These are phyloP conservation scores for Aviceda subcristata DNA, from an alignment of 2,113 vertebrate genomes.

Conservation along the genomic window DNA sequence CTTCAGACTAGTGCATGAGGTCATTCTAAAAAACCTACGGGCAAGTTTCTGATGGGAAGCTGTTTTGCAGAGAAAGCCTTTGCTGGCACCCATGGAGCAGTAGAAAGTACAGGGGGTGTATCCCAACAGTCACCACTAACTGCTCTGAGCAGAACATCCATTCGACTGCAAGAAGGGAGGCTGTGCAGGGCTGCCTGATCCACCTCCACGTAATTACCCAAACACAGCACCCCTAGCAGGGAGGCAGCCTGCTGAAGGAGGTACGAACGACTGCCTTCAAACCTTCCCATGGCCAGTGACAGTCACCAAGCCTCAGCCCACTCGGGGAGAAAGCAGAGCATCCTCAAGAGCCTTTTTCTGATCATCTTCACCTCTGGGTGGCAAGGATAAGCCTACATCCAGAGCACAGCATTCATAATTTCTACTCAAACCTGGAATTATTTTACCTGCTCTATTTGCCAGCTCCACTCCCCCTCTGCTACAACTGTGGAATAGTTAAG, in stretches of 20 bases:
- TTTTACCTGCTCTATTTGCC: background rate
- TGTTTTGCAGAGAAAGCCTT: background rate
- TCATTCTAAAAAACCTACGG: background rate
- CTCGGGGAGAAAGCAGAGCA: background rate
- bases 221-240: background rate
- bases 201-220: background rate
- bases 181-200: background rate
- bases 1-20: background rate
- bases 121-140: background rate
- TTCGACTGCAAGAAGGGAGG: background rate
- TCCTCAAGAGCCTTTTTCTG: background rate
- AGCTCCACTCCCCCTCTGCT: background rate
- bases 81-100: background rate
- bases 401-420: background rate
- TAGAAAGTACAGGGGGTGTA: background rate
- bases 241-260: background rate
- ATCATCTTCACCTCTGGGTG: background rate
- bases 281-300: background rate
- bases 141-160: background rate
- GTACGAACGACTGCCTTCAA: fast-evolving
- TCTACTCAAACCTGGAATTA: background rate
- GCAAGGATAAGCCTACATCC: background rate
- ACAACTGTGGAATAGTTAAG: background rate
- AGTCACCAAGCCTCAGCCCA: background rate
- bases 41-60: background rate